A percentile compares a stretch with the other conserved stretches of the same genome.
Conservation (phyloP, 1,140 invertebrate species). For the Drosophila funebris region DNA sequence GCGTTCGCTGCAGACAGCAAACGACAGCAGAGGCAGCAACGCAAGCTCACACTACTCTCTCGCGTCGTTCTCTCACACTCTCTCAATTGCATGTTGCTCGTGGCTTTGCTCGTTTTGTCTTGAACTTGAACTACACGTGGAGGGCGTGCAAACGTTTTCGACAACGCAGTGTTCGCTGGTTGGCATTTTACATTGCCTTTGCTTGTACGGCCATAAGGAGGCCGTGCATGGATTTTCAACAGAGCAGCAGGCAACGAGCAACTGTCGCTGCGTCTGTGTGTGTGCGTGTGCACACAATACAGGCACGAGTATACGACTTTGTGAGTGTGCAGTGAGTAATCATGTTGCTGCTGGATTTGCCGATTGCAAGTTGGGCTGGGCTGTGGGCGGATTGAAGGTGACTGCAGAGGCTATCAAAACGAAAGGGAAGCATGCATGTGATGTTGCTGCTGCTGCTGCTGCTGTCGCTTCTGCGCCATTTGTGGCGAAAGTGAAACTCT, state of each 20-base stretch:
- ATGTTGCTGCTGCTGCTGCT: not conserved
- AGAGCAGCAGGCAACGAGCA: slow-evolving; percentile 51
- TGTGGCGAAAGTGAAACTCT: slow-evolving; percentile 50
- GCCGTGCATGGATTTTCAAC: slow-evolving; percentile 68
- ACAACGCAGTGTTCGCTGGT: slow-evolving; percentile 32
- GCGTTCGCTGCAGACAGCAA: slow-evolving; percentile 25
- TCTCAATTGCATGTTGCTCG: slow-evolving; percentile 30
- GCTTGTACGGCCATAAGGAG: slow-evolving; percentile 51
- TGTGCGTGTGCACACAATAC: slow-evolving; percentile 25
- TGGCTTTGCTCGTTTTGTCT: slow-evolving; percentile 61
- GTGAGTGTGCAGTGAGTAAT: slow-evolving; percentile 64
- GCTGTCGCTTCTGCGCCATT: slow-evolving; percentile 32
- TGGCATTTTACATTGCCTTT: not conserved
- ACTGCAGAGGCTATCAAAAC: slow-evolving; percentile 27
- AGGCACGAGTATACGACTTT: not conserved
- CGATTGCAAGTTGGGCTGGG: slow-evolving; percentile 43
- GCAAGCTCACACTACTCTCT: slow-evolving; percentile 25
- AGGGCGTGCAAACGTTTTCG: slow-evolving; percentile 73
- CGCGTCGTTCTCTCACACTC: slow-evolving; percentile 34
- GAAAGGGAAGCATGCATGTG: slow-evolving; percentile 65
- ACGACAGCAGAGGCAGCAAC: slow-evolving; percentile 27
- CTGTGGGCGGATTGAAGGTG: slow-evolving; percentile 33
- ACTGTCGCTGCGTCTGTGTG: slow-evolving; percentile 15
- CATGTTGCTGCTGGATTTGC: slow-evolving; percentile 12
- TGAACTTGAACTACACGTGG: slow-evolving; percentile 84